Evolutionary conservation across 2,888 invertebrate genomes (phyloP).

Genomic region (Drosophila affinis): DNA sequence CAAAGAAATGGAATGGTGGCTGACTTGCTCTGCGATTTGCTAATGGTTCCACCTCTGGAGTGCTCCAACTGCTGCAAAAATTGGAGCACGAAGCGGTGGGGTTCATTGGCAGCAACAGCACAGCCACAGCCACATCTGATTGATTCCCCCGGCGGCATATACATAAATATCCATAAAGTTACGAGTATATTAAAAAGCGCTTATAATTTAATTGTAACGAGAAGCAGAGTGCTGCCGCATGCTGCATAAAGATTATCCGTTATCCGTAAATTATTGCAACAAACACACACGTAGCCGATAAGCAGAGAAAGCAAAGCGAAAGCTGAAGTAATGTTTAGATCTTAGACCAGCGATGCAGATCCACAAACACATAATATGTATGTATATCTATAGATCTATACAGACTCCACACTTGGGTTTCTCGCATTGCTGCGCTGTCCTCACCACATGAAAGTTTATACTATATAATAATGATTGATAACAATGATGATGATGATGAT

Average conservation of each 20-base stretch:
- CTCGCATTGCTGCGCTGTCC: conserved; percentile 63
- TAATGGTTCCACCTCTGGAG: background rate
- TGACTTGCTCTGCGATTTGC: too few species aligned
- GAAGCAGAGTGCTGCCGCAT: conserved; percentile 26
- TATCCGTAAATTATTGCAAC: conserved; percentile 70
- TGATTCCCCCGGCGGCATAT: conserved; percentile 7
- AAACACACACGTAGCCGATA: conserved; percentile 29
- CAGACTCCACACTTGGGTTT: conserved; percentile 58
- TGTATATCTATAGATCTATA: conserved; percentile 36
- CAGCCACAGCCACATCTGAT: background rate
- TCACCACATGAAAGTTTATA: conserved; percentile 41
- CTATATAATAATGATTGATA: conserved; percentile 56
- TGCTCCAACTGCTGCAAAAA: conserved; percentile 39
- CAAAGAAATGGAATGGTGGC: background rate
- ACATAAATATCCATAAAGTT: conserved; percentile 51
- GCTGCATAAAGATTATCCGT: conserved; percentile 45
- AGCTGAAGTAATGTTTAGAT: conserved; percentile 48
- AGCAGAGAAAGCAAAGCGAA: conserved; percentile 34
- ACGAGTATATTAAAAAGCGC: conserved; percentile 75
- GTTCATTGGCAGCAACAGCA: background rate
- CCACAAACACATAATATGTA: conserved; percentile 52
- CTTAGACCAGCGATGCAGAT: conserved; percentile 24
- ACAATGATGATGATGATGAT: conserved; percentile 12
- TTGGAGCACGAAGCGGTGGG: conserved; percentile 3
- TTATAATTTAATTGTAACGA: conserved; percentile 73